These are phyloP conservation scores for Eristalis pertinax DNA, from an alignment of 2,888 invertebrate species.

Conservation along the genomic window DNA sequence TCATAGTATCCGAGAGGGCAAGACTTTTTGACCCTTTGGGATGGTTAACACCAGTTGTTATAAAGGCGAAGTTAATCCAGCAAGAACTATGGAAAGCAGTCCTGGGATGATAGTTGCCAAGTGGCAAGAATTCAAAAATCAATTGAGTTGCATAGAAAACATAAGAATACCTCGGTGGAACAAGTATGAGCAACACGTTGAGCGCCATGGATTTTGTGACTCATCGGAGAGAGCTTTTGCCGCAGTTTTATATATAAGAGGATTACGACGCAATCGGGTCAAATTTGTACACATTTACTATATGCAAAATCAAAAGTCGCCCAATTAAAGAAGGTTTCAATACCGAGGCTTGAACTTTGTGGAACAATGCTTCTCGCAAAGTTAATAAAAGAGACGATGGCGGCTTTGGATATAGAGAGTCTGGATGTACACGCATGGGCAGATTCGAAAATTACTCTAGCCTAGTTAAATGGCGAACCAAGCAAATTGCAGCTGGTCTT, in stretches of 20 bases:
- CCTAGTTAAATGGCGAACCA: neutral
- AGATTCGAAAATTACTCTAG: neutral
- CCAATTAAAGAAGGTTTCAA: too few relatives aligned
- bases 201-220: constrained; percentile 1
- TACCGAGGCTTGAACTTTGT: neutral
- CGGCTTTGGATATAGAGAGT: neutral
- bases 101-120: neutral
- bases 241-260: constrained; percentile 1
- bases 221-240: neutral
- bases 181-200: neutral
- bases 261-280: neutral
- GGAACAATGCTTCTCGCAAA: neutral
- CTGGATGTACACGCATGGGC: too few relatives aligned
- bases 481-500: too few relatives aligned
- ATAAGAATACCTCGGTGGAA: neutral
- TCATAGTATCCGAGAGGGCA: too few relatives aligned
- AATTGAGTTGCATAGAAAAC: neutral
- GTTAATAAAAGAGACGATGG: neutral
- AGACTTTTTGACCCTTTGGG: too few relatives aligned
- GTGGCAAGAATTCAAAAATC: neutral
- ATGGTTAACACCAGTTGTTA: too few relatives aligned
- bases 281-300: too few relatives aligned
- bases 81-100: neutral
- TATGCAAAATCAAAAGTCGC: too few relatives aligned
- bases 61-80: too few relatives aligned